A percentile compares a stretch with the other conserved stretches of the same genome.
Evolutionary conservation across 2,888 invertebrate genomes (phyloP).

Genomic region (Cheilosia scutellata): DNA sequence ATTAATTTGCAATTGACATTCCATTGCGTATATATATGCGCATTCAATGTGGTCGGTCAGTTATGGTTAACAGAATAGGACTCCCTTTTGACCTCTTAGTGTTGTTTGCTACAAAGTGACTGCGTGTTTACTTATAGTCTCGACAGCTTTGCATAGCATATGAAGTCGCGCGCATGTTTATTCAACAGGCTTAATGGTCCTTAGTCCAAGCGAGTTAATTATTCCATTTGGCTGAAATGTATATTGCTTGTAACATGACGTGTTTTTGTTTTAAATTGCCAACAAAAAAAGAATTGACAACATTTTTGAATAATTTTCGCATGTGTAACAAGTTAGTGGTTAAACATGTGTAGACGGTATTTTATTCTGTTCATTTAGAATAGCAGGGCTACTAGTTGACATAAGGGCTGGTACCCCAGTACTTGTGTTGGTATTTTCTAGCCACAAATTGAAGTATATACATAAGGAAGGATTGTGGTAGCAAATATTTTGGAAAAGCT

Average conservation of each 20-base stretch:
- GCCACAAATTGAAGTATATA: too few species aligned
- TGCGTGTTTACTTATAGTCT: slow-evolving; percentile 29
- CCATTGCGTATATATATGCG: slow-evolving; percentile 35
- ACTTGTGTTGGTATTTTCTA: too few species aligned
- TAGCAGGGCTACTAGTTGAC: too few species aligned
- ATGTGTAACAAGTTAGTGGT: too few species aligned
- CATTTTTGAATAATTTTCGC: neutral
- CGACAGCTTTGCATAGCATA: slow-evolving; percentile 41
- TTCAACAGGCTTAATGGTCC: slow-evolving; percentile 44
- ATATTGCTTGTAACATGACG: slow-evolving; percentile 10
- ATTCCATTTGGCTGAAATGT: slow-evolving; percentile 38
- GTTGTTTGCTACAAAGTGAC: slow-evolving; percentile 36
- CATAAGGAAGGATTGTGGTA: too few species aligned
- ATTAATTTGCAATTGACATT: slow-evolving; percentile 65
- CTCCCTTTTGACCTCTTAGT: slow-evolving; percentile 55
- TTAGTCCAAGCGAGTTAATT: slow-evolving; percentile 35
- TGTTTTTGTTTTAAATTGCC: neutral
- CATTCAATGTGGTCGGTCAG: slow-evolving; percentile 1
- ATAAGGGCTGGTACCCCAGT: too few species aligned
- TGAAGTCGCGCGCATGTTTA: slow-evolving; percentile 43
- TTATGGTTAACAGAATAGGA: slow-evolving; percentile 7
- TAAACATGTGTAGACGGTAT: too few species aligned
- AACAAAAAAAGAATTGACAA: neutral
- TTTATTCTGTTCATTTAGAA: too few species aligned
- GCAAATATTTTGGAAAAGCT: too few species aligned